Evolutionary conservation across 2,888 invertebrate genomes (phyloP).

Genomic region (Odiellus spinosus): DNA sequence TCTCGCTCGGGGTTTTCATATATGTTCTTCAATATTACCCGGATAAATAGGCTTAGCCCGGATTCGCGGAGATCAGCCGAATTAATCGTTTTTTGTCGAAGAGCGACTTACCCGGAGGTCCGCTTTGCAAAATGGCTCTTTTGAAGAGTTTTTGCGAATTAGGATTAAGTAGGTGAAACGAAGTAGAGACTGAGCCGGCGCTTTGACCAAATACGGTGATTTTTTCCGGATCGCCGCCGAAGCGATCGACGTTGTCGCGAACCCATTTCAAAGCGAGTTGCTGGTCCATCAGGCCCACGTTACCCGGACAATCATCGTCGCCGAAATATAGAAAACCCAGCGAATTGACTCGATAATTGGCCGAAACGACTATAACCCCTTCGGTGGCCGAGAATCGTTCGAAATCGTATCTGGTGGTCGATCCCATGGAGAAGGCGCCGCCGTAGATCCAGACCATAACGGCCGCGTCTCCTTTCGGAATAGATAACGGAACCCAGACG

Average conservation of each 20-base stretch:
- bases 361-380: conserved; percentile 10
- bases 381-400: conserved; percentile 6
- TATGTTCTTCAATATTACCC: no score
- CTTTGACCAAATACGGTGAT: conserved; percentile 13
- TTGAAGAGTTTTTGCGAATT: conserved; percentile 8
- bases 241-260: conserved; percentile 7
- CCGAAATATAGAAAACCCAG: conserved; percentile 14
- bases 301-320: conserved; percentile 11
- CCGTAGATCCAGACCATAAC: conserved; percentile 15
- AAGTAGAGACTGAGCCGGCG: conserved; percentile 9
- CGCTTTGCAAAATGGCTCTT: conserved; percentile 13
- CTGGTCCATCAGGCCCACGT: conserved; percentile 16
- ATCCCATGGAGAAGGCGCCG: conserved; percentile 10
- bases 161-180: conserved; percentile 11
- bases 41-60: no score
- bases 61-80: no score
- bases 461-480: conserved; percentile 3
- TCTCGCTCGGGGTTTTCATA: no score
- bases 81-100: no score
- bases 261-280: conserved; percentile 12
- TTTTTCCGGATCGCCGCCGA: conserved; percentile 11
- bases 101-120: no score
- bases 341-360: conserved; percentile 14
- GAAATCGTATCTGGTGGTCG: conserved; percentile 8
- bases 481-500: conserved; percentile 14